phyloP scores from a whole-genome alignment of 2,797 vertebrate species.

The Manis crassicaudata region DNA sequence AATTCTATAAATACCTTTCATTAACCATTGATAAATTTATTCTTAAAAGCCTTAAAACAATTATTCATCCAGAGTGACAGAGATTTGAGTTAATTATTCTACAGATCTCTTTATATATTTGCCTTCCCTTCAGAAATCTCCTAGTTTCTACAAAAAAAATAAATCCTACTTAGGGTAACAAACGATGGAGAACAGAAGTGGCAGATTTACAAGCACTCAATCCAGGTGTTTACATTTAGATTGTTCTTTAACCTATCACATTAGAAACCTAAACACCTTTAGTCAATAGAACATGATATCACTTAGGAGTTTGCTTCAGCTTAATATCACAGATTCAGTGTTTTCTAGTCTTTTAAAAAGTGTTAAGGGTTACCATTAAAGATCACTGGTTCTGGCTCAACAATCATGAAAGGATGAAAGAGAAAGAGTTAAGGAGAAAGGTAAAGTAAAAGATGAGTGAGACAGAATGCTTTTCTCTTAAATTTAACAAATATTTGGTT shows the following conservation, averaged over 20 bases:
- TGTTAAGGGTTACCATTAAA: neutral
- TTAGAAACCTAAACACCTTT: neutral
- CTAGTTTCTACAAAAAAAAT: neutral
- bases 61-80: neutral
- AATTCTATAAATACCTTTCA: neutral
- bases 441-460: neutral
- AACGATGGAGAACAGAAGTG: neutral
- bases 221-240: neutral
- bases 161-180: neutral
- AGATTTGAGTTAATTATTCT: neutral
- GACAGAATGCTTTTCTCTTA: neutral
- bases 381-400: neutral
- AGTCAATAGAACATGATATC: neutral
- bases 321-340: neutral
- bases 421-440: neutral
- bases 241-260: neutral
- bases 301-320: neutral
- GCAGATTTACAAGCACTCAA: neutral
- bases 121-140: neutral
- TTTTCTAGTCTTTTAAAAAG: neutral
- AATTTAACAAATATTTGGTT: neutral
- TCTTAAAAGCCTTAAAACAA: neutral
- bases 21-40: neutral
- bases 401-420: neutral
- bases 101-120: neutral